phyloP scores from a whole-genome alignment of 2,113 vertebrate genomes.

The Elgaria multicarinata region DNA sequence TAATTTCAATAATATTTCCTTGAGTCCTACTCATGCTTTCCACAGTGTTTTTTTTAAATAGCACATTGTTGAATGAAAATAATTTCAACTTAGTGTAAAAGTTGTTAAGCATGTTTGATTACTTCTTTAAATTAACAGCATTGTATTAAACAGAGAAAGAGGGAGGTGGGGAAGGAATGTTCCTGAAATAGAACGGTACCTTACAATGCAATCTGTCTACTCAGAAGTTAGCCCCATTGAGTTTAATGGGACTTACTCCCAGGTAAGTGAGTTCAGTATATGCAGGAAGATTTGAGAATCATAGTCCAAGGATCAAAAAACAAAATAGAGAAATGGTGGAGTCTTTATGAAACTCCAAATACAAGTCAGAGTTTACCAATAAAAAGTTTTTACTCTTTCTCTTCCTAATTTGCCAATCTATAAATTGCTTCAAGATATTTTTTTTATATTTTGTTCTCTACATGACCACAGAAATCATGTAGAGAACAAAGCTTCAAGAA shows the following conservation, averaged over 20 bases:
- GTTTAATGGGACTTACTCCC: no score
- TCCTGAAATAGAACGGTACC: background rate
- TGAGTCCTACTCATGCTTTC: background rate
- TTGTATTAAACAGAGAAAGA: constrained; percentile 30
- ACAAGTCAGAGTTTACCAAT: background rate
- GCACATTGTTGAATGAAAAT: constrained; percentile 29
- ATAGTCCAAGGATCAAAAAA: background rate
- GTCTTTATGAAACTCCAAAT: background rate
- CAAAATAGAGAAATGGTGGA: background rate
- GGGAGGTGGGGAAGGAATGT: constrained; percentile 46
- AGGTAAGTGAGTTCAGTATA: background rate
- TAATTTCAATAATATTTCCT: constrained; percentile 25
- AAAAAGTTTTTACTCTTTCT: background rate
- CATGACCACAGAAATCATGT: background rate
- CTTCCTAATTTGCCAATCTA: background rate
- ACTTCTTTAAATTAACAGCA: constrained; percentile 40
- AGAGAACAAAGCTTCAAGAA: background rate
- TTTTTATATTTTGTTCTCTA: background rate
- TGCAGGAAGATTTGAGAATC: background rate
- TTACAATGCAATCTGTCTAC: background rate
- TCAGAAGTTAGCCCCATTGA: no score
- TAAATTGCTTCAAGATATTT: background rate
- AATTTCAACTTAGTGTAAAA: constrained; percentile 10
- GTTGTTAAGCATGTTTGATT: constrained; percentile 65
- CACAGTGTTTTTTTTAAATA: background rate